Conservation (phyloP, 2,797 vertebrate species). For the Sebastes oblongus region DNA sequence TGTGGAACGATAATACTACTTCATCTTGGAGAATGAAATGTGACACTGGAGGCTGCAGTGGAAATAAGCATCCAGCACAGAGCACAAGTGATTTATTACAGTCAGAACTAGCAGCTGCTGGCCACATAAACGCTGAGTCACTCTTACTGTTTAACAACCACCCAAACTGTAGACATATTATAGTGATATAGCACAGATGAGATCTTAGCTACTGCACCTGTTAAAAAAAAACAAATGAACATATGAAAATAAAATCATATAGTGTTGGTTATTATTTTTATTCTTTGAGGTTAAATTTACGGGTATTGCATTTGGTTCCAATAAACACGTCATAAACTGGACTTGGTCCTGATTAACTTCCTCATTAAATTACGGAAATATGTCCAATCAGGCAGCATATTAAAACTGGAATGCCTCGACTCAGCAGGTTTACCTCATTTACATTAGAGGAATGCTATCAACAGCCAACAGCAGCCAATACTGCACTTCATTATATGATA, state of each 20-base stretch:
- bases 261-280: neutral
- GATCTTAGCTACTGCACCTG: neutral
- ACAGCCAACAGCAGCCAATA: neutral
- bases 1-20: neutral
- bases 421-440: neutral
- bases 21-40: neutral
- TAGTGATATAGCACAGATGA: neutral
- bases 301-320: neutral
- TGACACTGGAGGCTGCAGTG: conserved; percentile 2
- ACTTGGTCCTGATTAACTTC: neutral
- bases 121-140: conserved; percentile 7
- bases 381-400: neutral
- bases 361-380: neutral
- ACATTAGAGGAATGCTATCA: neutral
- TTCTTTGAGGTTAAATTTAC: neutral
- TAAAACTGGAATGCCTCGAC: neutral
- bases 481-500: neutral
- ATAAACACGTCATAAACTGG: neutral
- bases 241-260: neutral
- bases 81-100: conserved; percentile 33
- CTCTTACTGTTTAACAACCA: conserved; percentile 12
- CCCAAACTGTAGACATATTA: neutral
- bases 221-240: neutral
- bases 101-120: neutral
- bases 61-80: conserved; percentile 12